A percentile compares a stretch with the other conserved stretches of the same genome.
phyloP scores from a whole-genome alignment of 2,797 vertebrate species.

The Hapalemur alaotrensis region DNA sequence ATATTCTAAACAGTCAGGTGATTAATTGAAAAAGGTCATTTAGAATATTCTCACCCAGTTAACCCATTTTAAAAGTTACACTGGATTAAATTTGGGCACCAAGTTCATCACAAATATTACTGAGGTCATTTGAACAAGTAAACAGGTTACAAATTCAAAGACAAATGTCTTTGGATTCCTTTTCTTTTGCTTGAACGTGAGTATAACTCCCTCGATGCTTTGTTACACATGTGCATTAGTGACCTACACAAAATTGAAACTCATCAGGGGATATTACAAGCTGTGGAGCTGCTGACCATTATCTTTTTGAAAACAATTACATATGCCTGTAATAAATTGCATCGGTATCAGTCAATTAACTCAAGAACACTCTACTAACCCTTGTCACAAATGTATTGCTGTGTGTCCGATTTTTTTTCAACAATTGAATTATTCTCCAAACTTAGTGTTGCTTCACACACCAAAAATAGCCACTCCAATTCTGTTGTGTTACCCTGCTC shows the following conservation, averaged over 20 bases:
- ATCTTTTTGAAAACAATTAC: conserved; percentile 44
- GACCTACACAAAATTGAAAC: background rate
- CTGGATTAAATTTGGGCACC: conserved; percentile 54
- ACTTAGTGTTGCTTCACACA: conserved; percentile 53
- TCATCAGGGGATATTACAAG: background rate
- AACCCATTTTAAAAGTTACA: conserved; percentile 51
- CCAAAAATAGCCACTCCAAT: conserved; percentile 62
- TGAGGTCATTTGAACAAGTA: conserved; percentile 30
- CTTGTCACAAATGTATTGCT: conserved; percentile 56
- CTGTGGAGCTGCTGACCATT: background rate
- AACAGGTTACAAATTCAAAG: conserved; percentile 15
- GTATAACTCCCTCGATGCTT: background rate
- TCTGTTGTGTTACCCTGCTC: conserved; percentile 40
- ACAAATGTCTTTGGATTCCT: conserved; percentile 32
- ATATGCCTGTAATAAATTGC: conserved; percentile 7
- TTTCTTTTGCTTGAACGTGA: conserved; percentile 4
- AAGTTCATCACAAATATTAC: background rate
- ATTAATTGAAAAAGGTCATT: conserved; percentile 59
- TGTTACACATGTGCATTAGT: background rate
- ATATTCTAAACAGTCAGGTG: background rate
- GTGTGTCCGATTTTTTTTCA: conserved; percentile 56
- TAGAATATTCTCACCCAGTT: conserved; percentile 50
- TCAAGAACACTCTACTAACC: conserved; percentile 40
- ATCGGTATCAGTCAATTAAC: conserved; percentile 45
- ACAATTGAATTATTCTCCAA: conserved; percentile 62